phyloP scores from a whole-genome alignment of 2,888 invertebrate species.

The Chymomyza procnemis region DNA sequence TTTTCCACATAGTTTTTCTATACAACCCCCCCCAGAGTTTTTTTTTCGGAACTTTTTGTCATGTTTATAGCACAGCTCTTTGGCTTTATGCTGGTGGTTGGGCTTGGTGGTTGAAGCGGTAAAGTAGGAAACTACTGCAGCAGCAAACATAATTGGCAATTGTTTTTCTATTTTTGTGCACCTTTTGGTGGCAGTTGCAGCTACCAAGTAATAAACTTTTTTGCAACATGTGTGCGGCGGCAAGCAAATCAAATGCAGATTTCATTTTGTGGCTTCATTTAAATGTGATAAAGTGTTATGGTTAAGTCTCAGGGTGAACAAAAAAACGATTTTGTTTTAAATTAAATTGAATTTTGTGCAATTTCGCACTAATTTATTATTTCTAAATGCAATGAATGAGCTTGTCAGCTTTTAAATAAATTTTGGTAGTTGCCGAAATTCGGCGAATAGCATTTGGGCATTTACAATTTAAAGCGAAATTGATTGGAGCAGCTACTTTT shows the following conservation, averaged over 20 bases:
- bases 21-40: background rate
- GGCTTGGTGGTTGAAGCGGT: conserved; percentile 32
- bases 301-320: background rate
- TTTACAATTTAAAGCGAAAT: too few relatives aligned
- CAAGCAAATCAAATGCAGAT: conserved; percentile 59
- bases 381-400: conserved; percentile 3
- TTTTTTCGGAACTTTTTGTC: conserved; percentile 13
- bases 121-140: conserved; percentile 37
- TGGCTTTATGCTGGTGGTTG: conserved; percentile 51
- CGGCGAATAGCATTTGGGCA: too few relatives aligned
- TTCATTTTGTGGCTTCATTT: conserved; percentile 6
- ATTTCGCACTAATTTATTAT: background rate
- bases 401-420: too few relatives aligned
- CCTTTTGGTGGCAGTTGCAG: conserved; percentile 46
- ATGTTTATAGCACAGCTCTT: background rate
- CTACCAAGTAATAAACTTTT: conserved; percentile 30
- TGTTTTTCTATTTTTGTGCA: conserved; percentile 57
- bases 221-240: conserved; percentile 59
- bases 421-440: too few relatives aligned
- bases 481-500: too few relatives aligned
- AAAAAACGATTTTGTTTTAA: conserved; percentile 6
- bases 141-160: conserved; percentile 64
- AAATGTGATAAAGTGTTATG: background rate
- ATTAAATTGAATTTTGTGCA: background rate
- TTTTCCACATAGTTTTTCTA: conserved; percentile 65